A percentile compares a stretch with the other conserved stretches of the same genome.
Conservation (phyloP, 2,888 invertebrate genomes). For the Philopedon plagiatum region DNA sequence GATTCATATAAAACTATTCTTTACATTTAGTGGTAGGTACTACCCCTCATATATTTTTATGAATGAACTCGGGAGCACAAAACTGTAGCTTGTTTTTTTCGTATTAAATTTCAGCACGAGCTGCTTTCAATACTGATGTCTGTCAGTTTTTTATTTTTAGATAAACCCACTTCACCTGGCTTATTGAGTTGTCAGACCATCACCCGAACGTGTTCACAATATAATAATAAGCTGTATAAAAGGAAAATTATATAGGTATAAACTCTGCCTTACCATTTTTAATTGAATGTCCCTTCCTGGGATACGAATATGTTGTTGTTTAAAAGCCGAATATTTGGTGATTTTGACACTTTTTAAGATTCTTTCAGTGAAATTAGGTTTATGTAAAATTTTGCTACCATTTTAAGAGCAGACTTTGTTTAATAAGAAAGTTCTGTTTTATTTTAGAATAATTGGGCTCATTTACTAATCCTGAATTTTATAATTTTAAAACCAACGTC, state of each 20-base stretch:
- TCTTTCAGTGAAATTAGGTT: too few species aligned
- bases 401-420: too few species aligned
- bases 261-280: constrained; percentile 7
- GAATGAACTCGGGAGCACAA: constrained; percentile 29
- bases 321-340: too few species aligned
- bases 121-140: constrained; percentile 11
- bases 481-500: too few species aligned
- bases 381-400: too few species aligned
- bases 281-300: constrained; percentile 1
- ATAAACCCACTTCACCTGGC: constrained; percentile 40
- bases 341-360: too few species aligned
- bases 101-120: constrained; percentile 34
- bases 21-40: neutral
- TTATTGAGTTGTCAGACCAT: constrained; percentile 44
- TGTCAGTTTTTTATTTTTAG: constrained; percentile 36
- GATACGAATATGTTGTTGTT: neutral
- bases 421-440: too few species aligned
- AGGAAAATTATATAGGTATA: constrained; percentile 35
- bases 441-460: too few species aligned
- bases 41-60: neutral
- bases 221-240: constrained; percentile 33
- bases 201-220: constrained; percentile 24
- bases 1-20: neutral
- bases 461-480: too few species aligned
- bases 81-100: constrained; percentile 25